Percentiles rank a stretch among this genome's conserved stretches.
phyloP scores from a whole-genome alignment of 2,797 vertebrate genomes.

The Mus spretus region DNA sequence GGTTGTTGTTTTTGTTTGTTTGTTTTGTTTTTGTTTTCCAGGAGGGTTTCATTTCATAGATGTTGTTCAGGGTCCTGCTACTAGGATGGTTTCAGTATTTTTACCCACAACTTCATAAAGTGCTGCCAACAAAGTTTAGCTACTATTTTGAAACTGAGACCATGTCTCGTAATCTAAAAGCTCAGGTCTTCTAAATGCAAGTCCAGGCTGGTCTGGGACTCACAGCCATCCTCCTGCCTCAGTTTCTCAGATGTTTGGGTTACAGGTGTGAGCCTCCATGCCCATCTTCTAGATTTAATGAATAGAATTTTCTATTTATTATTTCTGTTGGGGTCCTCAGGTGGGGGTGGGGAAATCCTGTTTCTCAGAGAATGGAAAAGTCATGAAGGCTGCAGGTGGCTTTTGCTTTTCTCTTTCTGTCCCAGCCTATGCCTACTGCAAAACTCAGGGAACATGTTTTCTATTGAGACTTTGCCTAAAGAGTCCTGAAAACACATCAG shows the following conservation, averaged over 20 bases:
- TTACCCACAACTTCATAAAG: no score
- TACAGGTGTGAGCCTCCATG: neutral
- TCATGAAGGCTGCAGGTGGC: neutral
- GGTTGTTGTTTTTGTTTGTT: neutral
- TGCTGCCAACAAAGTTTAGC: no score
- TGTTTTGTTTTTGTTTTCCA: neutral
- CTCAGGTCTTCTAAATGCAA: no score
- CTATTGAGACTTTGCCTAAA: constrained; percentile 20
- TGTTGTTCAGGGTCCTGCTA: no score
- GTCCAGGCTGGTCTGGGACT: neutral
- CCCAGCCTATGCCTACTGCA: neutral
- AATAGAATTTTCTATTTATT: constrained; percentile 34
- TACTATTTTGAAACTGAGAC: no score
- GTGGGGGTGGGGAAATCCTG: neutral
- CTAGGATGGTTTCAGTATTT: no score
- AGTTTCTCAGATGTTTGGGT: neutral
- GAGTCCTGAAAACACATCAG: neutral
- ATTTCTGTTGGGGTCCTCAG: neutral
- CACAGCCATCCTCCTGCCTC: neutral
- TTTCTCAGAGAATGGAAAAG: constrained; percentile 54
- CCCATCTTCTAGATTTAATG: constrained; percentile 27
- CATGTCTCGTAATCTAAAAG: no score
- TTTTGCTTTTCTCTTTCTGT: neutral
- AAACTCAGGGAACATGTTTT: neutral
- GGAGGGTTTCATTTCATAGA: neutral